Percentiles rank a stretch among this genome's conserved stretches.
These are phyloP conservation scores for Bruchidius siliquastri DNA, from an alignment of 2,888 invertebrate genomes.

Conservation along the genomic window DNA sequence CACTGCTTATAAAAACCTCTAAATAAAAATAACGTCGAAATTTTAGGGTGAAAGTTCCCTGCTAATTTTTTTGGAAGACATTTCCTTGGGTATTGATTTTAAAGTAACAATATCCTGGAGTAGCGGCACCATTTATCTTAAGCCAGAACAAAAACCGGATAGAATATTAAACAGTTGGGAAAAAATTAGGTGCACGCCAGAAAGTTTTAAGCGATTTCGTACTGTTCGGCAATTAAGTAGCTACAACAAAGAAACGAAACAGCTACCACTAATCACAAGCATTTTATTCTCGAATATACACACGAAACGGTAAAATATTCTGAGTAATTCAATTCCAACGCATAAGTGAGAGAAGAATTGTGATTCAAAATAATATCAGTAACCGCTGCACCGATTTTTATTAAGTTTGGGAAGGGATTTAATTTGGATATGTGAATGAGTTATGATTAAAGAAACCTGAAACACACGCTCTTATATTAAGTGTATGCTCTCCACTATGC, in stretches of 20 bases:
- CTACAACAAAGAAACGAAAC: not conserved
- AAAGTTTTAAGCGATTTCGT: not conserved
- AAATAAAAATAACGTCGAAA: not conserved
- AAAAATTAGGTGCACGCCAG: not conserved
- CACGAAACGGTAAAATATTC: not conserved
- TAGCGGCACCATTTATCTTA: not conserved
- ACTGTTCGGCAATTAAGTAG: not conserved
- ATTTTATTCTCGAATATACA: not conserved
- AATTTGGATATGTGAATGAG: no score
- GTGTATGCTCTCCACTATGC: no score
- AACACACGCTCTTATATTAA: no score
- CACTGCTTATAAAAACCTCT: not conserved
- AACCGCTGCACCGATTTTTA: no score
- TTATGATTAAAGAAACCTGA: no score
- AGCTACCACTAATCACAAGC: not conserved
- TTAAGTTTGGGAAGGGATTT: no score
- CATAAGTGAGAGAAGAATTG: no score
- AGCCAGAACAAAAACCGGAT: not conserved
- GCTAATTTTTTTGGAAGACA: not conserved
- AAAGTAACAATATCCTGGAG: not conserved
- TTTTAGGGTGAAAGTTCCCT: not conserved
- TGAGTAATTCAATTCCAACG: no score
- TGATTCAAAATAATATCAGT: no score
- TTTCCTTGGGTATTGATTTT: not conserved
- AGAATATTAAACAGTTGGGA: not conserved